Evolutionary conservation across 2,113 vertebrate genomes (phyloP).

Genomic region (Neotoma lepida): DNA sequence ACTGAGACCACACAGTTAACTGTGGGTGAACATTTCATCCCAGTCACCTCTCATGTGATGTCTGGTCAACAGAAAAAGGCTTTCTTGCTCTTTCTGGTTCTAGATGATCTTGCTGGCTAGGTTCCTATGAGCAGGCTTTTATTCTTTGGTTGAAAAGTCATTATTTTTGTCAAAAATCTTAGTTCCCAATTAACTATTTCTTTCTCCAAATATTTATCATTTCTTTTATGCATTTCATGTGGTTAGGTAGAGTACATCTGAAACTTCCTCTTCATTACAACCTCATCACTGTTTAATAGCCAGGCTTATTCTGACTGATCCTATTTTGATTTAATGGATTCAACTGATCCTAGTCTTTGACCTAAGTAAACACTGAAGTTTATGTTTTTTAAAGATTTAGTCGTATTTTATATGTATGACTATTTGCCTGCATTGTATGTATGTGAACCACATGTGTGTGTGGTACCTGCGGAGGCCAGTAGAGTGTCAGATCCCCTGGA

Average conservation of each 20-base stretch:
- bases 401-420: neutral
- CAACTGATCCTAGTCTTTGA: neutral
- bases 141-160: neutral
- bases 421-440: neutral
- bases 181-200: neutral
- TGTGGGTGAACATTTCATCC: neutral
- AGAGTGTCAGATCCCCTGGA: neutral
- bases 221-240: neutral
- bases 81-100: neutral
- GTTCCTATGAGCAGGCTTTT: neutral
- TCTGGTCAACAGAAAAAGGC: neutral
- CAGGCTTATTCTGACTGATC: neutral
- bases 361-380: neutral
- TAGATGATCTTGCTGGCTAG: neutral
- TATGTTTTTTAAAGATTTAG: neutral
- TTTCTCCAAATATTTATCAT: neutral
- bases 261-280: neutral
- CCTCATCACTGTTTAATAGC: neutral
- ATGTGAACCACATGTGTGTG: neutral
- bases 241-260: neutral
- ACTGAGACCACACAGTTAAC: neutral
- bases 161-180: constrained; percentile 28
- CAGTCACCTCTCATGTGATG: neutral
- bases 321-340: neutral
- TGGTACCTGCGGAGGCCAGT: neutral